These are phyloP conservation scores for Tor tambroides DNA, from an alignment of 2,113 vertebrate genomes.

Conservation along the genomic window DNA sequence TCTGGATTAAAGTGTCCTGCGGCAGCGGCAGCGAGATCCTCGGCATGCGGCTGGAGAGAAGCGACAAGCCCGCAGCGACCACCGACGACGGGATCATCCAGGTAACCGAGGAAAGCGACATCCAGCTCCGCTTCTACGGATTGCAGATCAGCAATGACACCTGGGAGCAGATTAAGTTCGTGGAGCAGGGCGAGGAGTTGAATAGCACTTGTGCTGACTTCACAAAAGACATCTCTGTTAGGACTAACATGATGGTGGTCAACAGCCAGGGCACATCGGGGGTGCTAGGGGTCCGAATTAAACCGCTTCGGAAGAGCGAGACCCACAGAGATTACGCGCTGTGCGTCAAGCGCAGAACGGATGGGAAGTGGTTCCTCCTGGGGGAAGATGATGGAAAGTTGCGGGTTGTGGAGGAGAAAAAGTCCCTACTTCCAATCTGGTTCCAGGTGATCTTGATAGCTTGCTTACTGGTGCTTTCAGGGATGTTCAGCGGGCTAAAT, in stretches of 20 bases:
- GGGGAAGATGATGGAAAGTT: conserved; percentile 76
- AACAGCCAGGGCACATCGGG: conserved; percentile 78
- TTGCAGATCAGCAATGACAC: conserved; percentile 73
- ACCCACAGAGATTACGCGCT: conserved; percentile 82
- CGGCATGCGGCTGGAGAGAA: conserved; percentile 83
- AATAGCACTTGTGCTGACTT: conserved; percentile 79
- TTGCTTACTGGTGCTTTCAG: conserved; percentile 85
- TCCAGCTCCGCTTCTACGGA: conserved; percentile 86
- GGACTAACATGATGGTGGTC: conserved; percentile 56
- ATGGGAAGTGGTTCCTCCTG: conserved; percentile 79
- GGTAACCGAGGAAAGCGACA: conserved; percentile 85
- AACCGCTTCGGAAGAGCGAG: conserved; percentile 87
- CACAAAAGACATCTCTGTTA: conserved; percentile 76
- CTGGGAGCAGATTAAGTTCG: conserved; percentile 79
- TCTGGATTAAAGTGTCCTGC: conserved; percentile 57
- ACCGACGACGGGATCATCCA: conserved; percentile 77
- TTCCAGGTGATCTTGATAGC: conserved; percentile 83
- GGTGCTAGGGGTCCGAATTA: conserved; percentile 78
- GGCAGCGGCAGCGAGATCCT: conserved; percentile 73
- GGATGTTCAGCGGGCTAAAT: conserved; percentile 98
- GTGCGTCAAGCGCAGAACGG: conserved; percentile 79
- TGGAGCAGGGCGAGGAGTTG: conserved; percentile 67
- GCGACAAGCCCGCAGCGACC: conserved; percentile 74
- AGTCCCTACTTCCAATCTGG: conserved; percentile 87
- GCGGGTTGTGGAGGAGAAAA: conserved; percentile 83